phyloP scores from a whole-genome alignment of 1,140 invertebrate species.

The Lepidotrigona ventralis region DNA sequence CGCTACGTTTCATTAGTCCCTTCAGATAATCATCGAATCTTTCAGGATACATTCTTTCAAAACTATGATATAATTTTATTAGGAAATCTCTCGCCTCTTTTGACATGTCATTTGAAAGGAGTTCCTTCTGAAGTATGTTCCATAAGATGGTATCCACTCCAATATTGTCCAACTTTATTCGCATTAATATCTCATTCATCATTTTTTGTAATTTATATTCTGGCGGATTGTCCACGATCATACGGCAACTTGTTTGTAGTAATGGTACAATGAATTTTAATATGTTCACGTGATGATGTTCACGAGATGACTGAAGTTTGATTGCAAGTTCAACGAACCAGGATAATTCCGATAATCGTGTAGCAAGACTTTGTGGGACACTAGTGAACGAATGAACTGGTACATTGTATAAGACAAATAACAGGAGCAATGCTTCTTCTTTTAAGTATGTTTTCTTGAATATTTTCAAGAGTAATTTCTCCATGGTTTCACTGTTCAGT shows the following conservation, averaged over 20 bases:
- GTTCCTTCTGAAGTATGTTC: conserved; percentile 54
- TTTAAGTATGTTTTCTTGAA: conserved; percentile 80
- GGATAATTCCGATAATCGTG: conserved; percentile 78
- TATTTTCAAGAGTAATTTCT: conserved; percentile 83
- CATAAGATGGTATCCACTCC: conserved; percentile 75
- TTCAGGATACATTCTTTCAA: conserved; percentile 84
- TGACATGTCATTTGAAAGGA: conserved; percentile 59
- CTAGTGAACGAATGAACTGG: conserved; percentile 78
- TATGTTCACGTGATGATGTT: conserved; percentile 79
- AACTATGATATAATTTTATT: conserved; percentile 75
- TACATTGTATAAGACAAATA: conserved; percentile 83
- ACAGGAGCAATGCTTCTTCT: conserved; percentile 81
- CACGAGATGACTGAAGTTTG: conserved; percentile 78
- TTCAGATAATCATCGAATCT: conserved; percentile 83
- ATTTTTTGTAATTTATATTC: conserved; percentile 55
- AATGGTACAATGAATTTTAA: conserved; percentile 81
- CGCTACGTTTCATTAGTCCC: conserved; percentile 64
- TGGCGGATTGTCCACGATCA: conserved; percentile 49
- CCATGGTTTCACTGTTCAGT: conserved; percentile 82
- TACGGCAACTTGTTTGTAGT: conserved; percentile 72
- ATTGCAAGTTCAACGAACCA: conserved; percentile 80
- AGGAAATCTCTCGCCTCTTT: conserved; percentile 63
- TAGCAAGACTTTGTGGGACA: conserved; percentile 80
- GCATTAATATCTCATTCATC: conserved; percentile 79
- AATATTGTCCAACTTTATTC: conserved; percentile 78